Conservation (phyloP, 1,140 invertebrate genomes). For the Lordiphosa clarofinis region DNA sequence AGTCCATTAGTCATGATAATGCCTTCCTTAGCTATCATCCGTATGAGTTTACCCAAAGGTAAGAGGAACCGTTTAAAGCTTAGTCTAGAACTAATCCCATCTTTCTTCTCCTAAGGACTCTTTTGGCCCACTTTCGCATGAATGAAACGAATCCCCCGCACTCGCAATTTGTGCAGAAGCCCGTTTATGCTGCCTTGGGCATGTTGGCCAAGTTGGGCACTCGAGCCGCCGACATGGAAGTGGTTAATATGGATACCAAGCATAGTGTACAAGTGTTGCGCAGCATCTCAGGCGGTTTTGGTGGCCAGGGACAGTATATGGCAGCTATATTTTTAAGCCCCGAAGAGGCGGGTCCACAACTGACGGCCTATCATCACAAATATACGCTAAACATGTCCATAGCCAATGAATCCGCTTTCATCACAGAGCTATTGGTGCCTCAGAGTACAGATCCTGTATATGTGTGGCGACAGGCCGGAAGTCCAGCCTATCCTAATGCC, state of each 20-base stretch:
- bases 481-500: constrained; percentile 66
- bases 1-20: constrained; percentile 81
- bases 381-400: constrained; percentile 67
- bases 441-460: constrained; percentile 59
- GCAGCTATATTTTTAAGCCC: constrained; percentile 65
- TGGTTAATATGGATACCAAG: constrained; percentile 60
- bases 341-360: constrained; percentile 54
- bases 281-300: constrained; percentile 44
- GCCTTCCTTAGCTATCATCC: constrained; percentile 81
- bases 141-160: constrained; percentile 79
- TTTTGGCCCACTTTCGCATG: constrained; percentile 81
- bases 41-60: constrained; percentile 80
- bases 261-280: constrained; percentile 59
- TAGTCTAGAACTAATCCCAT: neutral
- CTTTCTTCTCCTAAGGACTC: constrained; percentile 21
- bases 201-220: constrained; percentile 80
- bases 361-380: constrained; percentile 52
- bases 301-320: constrained; percentile 51
- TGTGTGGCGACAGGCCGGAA: constrained; percentile 54
- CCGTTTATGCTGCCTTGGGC: constrained; percentile 80
- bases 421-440: constrained; percentile 79
- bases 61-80: neutral
- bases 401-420: constrained; percentile 66
- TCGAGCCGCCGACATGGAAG: constrained; percentile 53
- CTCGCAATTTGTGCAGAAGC: constrained; percentile 81